These are phyloP conservation scores for Baronia brevicornis DNA, from an alignment of 2,888 invertebrate species.

Conservation along the genomic window DNA sequence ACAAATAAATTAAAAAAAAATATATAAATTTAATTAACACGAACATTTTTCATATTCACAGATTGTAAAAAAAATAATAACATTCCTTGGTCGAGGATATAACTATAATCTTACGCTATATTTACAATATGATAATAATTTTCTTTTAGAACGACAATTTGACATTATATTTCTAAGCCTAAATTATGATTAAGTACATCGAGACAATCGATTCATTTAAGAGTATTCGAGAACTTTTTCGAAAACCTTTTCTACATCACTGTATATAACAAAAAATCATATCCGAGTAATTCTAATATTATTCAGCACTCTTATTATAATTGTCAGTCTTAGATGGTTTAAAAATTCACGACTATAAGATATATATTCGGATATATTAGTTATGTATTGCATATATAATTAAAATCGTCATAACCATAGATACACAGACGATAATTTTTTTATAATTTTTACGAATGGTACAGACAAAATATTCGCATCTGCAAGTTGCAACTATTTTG, in stretches of 20 bases:
- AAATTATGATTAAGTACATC: conserved; percentile 7
- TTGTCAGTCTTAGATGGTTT: conserved; percentile 32
- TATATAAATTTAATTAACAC: not conserved
- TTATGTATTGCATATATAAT: too few species aligned
- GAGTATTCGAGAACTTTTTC: conserved; percentile 6
- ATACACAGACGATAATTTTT: too few species aligned
- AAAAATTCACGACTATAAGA: not conserved
- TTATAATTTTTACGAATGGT: too few species aligned
- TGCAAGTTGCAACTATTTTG: too few species aligned
- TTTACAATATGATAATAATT: conserved; percentile 22
- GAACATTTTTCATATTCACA: not conserved
- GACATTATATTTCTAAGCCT: not conserved
- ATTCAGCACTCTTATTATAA: too few species aligned
- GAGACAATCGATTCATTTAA: not conserved
- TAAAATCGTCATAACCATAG: too few species aligned
- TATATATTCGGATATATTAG: not conserved
- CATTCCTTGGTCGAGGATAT: too few species aligned
- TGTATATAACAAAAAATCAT: conserved; percentile 14
- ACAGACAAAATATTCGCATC: too few species aligned
- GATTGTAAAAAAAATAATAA: not conserved
- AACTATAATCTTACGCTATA: conserved; percentile 13
- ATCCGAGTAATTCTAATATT: too few species aligned
- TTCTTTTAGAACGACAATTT: conserved; percentile 4
- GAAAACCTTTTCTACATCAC: not conserved
- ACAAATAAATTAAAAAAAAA: conserved; percentile 1